Percentiles rank a stretch among this genome's conserved stretches.
These are phyloP conservation scores for Porphyrio hochstetteri DNA, from an alignment of 2,113 vertebrate genomes.

Conservation along the genomic window DNA sequence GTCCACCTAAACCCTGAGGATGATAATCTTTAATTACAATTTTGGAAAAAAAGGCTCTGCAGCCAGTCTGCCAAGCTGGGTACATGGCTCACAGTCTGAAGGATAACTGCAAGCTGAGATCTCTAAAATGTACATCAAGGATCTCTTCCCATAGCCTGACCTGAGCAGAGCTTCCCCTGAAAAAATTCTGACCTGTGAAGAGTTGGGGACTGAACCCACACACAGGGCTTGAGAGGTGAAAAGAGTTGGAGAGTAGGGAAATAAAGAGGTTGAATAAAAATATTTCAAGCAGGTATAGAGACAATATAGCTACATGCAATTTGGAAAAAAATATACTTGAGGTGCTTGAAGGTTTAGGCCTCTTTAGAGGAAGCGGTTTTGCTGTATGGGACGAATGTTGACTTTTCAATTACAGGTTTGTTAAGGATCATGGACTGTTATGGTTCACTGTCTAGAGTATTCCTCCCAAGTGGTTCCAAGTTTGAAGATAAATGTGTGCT, in stretches of 20 bases:
- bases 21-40: background rate
- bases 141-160: background rate
- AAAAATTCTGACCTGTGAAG: background rate
- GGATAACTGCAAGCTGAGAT: background rate
- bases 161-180: background rate
- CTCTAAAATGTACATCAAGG: background rate
- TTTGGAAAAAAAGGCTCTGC: background rate
- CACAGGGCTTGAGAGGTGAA: background rate
- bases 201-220: background rate
- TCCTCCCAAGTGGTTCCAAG: background rate
- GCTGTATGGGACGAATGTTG: background rate
- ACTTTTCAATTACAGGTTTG: slow-evolving; percentile 46
- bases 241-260: background rate
- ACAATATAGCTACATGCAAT: background rate
- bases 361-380: background rate
- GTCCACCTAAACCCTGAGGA: background rate
- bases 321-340: background rate
- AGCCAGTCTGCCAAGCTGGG: background rate
- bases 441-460: slow-evolving; percentile 35
- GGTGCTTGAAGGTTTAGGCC: background rate
- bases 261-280: background rate
- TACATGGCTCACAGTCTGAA: background rate
- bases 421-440: slow-evolving; percentile 37
- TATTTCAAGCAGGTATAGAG: background rate
- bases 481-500: slow-evolving; percentile 30